Evolutionary conservation across 2,888 invertebrate species (phyloP).

Genomic region (Agonopterix subpropinquella): DNA sequence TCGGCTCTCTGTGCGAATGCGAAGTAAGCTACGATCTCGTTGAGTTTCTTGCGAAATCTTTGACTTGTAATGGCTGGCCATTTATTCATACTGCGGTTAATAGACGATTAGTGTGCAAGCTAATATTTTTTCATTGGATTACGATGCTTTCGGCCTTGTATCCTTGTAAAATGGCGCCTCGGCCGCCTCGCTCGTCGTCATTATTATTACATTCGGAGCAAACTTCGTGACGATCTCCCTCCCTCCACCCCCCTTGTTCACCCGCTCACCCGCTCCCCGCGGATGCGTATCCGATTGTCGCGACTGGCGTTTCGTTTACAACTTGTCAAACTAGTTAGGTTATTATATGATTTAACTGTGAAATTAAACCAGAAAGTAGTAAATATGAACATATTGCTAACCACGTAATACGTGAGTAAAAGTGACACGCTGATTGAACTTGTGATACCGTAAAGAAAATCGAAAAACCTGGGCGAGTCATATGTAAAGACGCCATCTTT

Average conservation of each 20-base stretch:
- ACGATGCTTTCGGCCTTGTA: conserved; percentile 67
- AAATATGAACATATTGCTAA: conserved; percentile 34
- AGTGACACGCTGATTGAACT: conserved; percentile 23
- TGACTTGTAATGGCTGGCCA: conserved; percentile 13
- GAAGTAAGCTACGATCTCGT: conserved; percentile 32
- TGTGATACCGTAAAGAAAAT: conserved; percentile 33
- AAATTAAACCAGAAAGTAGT: conserved; percentile 33
- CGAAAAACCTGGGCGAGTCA: conserved; percentile 61
- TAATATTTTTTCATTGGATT: conserved; percentile 41
- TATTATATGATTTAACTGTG: conserved; percentile 44
- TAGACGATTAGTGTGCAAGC: conserved; percentile 18
- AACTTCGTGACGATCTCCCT: conserved; percentile 73
- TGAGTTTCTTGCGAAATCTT: conserved; percentile 32
- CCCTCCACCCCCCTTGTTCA: conserved; percentile 38
- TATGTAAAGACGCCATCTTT: conserved; percentile 76
- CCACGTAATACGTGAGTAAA: conserved; percentile 47
- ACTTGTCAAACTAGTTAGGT: conserved; percentile 75
- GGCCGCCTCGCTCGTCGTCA: conserved; percentile 63
- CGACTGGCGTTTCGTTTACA: conserved; percentile 68
- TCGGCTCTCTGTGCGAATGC: conserved; percentile 32
- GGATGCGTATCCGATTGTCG: conserved; percentile 75
- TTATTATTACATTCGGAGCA: conserved; percentile 72
- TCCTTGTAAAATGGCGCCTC: conserved; percentile 75
- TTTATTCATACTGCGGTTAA: conserved; percentile 16
- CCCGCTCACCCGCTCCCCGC: conserved; percentile 46